Conservation (phyloP, 2,888 invertebrate genomes). For the Pinctada fucata region DNA sequence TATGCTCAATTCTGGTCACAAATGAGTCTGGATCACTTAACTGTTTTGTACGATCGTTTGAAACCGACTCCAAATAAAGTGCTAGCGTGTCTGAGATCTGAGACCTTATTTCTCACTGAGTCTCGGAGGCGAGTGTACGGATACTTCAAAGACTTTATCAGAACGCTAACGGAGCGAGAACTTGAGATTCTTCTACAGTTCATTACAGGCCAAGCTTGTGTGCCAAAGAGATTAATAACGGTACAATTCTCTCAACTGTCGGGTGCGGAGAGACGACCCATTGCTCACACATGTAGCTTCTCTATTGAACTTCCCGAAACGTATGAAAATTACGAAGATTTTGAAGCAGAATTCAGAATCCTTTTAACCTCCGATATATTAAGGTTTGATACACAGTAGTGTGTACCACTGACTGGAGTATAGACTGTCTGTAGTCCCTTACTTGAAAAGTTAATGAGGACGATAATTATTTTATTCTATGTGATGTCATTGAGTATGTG, state of each 20-base stretch:
- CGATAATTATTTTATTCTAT: too few species aligned
- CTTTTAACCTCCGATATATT: conserved; percentile 40
- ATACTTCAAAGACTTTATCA: conserved; percentile 43
- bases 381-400: conserved; percentile 30
- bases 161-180: conserved; percentile 35
- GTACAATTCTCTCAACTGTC: conserved; percentile 38
- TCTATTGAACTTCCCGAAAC: conserved; percentile 46
- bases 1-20: conserved; percentile 44
- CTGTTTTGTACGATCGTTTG: conserved; percentile 37
- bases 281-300: conserved; percentile 46
- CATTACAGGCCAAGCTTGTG: conserved; percentile 45
- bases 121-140: conserved; percentile 27
- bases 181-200: conserved; percentile 45
- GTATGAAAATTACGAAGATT: conserved; percentile 43
- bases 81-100: conserved; percentile 39
- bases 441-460: too few species aligned
- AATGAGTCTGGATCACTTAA: conserved; percentile 36
- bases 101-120: conserved; percentile 16
- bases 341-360: conserved; percentile 41
- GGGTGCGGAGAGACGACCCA: conserved; percentile 41
- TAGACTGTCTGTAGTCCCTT: too few species aligned
- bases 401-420: too few species aligned
- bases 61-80: conserved; percentile 44
- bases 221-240: conserved; percentile 38
- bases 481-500: too few species aligned